These are phyloP conservation scores for Mesitornis unicolor DNA, from an alignment of 2,113 vertebrate genomes.

Conservation along the genomic window DNA sequence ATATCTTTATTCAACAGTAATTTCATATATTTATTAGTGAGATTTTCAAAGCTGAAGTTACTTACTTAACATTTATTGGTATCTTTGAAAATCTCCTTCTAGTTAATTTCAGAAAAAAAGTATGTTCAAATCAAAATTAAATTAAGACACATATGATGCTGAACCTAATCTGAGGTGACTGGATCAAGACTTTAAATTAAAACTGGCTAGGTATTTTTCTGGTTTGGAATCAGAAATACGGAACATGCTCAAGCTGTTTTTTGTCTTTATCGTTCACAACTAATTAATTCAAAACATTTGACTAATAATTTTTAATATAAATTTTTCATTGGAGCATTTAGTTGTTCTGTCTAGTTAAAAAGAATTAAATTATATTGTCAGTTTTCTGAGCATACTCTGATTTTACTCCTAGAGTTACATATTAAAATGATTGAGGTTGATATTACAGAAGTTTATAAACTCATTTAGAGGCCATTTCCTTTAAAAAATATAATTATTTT, in stretches of 20 bases:
- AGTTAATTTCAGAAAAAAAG: constrained; percentile 5
- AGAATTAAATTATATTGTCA: neutral
- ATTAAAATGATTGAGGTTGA: neutral
- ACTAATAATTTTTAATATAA: neutral
- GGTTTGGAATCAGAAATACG: neutral
- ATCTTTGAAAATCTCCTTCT: neutral
- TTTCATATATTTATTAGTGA: neutral
- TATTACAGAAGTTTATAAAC: neutral
- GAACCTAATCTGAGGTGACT: neutral
- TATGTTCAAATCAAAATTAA: neutral
- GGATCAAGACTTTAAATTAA: neutral
- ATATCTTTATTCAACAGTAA: neutral
- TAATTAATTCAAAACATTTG: neutral
- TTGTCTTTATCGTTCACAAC: neutral
- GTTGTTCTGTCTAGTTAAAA: neutral
- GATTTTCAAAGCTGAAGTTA: neutral
- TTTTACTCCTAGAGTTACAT: neutral
- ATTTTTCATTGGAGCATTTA: neutral
- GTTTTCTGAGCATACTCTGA: neutral
- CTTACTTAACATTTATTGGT: neutral
- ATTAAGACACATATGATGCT: neutral
- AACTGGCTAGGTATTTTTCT: neutral
- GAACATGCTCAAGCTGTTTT: neutral
- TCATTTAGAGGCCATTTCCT: neutral
- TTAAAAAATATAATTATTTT: neutral